phyloP scores from a whole-genome alignment of 2,797 vertebrate species.

The Chromobotia macracanthus region DNA sequence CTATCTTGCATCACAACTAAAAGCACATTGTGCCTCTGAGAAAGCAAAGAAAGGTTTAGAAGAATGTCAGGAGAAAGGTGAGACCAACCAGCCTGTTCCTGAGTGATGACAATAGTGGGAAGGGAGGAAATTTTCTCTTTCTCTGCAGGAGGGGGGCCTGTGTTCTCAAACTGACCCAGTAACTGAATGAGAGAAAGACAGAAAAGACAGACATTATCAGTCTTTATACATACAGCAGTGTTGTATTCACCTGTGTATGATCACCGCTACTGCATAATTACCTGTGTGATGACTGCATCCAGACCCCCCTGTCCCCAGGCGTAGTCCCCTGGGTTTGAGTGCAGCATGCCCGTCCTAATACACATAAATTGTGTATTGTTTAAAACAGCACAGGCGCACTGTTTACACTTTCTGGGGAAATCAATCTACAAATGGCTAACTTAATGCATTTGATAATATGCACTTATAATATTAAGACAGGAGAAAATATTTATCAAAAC shows the following conservation, averaged over 20 bases:
- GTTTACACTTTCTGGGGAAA: too few relatives aligned
- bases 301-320: slow-evolving; percentile 97
- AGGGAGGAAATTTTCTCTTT: slow-evolving; percentile 94
- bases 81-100: slow-evolving; percentile 86
- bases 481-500: too few relatives aligned
- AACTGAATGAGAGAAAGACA: slow-evolving; percentile 72
- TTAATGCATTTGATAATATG: too few relatives aligned
- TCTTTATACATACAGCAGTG: neutral
- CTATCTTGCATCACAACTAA: slow-evolving; percentile 8
- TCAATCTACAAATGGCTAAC: too few relatives aligned
- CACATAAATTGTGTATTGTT: slow-evolving; percentile 41
- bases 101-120: slow-evolving; percentile 91
- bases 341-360: slow-evolving; percentile 92
- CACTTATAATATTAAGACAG: too few relatives aligned
- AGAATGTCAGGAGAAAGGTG: slow-evolving; percentile 37
- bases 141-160: slow-evolving; percentile 92
- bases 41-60: slow-evolving; percentile 20
- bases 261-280: slow-evolving; percentile 54
- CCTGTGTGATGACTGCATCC: slow-evolving; percentile 97
- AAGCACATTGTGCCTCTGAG: neutral
- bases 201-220: neutral
- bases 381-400: too few relatives aligned
- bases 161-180: slow-evolving; percentile 94
- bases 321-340: slow-evolving; percentile 96
- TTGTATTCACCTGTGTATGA: neutral